Conservation (phyloP, 92 coral and sea anemone species). For the Siderastrea siderea region DNA sequence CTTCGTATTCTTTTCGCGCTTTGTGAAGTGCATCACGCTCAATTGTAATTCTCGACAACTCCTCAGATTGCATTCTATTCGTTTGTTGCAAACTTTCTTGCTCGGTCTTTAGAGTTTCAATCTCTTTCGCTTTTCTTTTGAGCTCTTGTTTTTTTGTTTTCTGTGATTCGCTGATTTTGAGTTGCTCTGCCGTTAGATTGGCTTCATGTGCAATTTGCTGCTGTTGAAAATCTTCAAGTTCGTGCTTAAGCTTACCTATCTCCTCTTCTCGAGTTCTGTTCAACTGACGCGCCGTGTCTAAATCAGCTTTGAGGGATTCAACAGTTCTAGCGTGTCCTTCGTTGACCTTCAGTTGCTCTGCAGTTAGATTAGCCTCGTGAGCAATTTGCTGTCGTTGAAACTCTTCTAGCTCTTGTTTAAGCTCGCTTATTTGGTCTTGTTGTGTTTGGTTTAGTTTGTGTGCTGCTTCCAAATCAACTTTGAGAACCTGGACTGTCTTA, state of each 20-base stretch:
- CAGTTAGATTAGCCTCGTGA: conserved; percentile 64
- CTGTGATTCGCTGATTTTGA: conserved; percentile 42
- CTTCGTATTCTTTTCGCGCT: conserved; percentile 50
- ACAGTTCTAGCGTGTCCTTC: conserved; percentile 46
- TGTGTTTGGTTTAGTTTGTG: conserved; percentile 20
- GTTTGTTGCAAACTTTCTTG: conserved; percentile 34
- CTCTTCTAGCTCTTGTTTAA: conserved; percentile 36
- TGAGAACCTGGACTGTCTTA: conserved; percentile 19
- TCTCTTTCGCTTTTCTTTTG: conserved; percentile 57
- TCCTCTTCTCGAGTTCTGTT: conserved; percentile 45
- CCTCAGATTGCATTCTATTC: conserved; percentile 48
- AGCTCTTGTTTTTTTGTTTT: conserved; percentile 37
- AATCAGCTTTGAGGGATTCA: conserved; percentile 45
- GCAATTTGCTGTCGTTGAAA: conserved; percentile 40
- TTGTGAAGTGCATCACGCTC: conserved; percentile 43
- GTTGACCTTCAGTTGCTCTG: conserved; percentile 60
- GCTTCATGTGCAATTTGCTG: conserved; percentile 65
- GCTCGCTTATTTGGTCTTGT: conserved; percentile 15
- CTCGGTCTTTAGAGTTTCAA: conserved; percentile 46
- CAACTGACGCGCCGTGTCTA: conserved; percentile 26
- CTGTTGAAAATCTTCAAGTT: conserved; percentile 54
- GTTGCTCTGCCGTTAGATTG: conserved; percentile 66
- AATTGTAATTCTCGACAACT: conserved; percentile 25
- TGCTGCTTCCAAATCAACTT: conserved; percentile 28
- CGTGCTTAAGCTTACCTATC: conserved; percentile 31